Evolutionary conservation across 2,888 invertebrate species (phyloP), one percentile per base, ranked within the genome.

Genomic region (Tridacna crocea): DNA sequence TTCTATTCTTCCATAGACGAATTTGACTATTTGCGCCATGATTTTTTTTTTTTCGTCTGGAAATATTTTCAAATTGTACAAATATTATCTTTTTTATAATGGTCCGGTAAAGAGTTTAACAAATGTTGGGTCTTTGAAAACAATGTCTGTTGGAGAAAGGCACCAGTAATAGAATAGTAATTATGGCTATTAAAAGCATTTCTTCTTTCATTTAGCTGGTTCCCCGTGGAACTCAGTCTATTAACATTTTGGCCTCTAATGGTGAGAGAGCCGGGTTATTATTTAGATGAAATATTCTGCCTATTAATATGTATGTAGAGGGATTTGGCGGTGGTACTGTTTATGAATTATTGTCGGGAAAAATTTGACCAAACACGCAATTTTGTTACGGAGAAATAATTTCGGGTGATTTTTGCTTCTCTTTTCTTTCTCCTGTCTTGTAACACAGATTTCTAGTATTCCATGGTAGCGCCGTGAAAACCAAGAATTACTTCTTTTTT

Each of bases 271-370:
- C 36, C 51, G 81, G 75, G 75, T 75, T 73, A 78, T 77, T 77
- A 78, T 48, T 70, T 66, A 58, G 65, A 75, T 51, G 77, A 70
- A 77, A 82, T 77, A 75, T 75, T 77, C 70, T 65, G 17, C 46
- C 70, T 48, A 86, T 86, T 82, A 86, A 86, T 86, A 86, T 86
- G 86, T 86, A 86, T 86, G 86, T 82, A 73, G 48, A 51, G 86
- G 86, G 86, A 86, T 70, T 86, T 81, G 47, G 17, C 26, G 70
- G 58, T 51, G 73, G 36, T 72, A 27, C 74, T 6, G 58, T 66
- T 80, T 80, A 70, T 77, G 76, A 75, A 82, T 68, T 78, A 75
- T 79, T 72, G 72, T 58, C 27, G 58, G 15, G 47, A n/a, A 27
- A 26, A 70, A 74, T 77, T 76, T 68, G 72, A 63, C 47, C 61